phyloP scores from a whole-genome alignment of 1,140 invertebrate species.

The Rhagoletis pomonella region DNA sequence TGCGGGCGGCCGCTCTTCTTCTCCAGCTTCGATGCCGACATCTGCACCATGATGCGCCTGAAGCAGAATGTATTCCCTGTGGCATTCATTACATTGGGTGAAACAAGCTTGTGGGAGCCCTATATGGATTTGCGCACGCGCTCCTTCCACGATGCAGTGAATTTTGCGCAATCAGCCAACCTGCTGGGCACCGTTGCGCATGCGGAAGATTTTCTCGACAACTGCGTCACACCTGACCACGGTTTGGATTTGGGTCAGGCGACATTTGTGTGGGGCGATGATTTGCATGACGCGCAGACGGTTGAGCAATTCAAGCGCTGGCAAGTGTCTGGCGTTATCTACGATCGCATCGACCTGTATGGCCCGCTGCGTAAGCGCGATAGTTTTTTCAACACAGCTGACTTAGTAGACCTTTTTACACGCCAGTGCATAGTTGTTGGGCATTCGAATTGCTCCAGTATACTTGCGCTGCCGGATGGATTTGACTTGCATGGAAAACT shows the following conservation, averaged over 20 bases:
- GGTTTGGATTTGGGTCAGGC: constrained; percentile 85
- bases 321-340: constrained; percentile 92
- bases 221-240: constrained; percentile 83
- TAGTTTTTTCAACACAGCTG: constrained; percentile 63
- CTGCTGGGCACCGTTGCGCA: constrained; percentile 92
- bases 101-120: constrained; percentile 85
- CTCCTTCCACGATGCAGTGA: constrained; percentile 84
- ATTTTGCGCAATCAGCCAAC: constrained; percentile 85
- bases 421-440: constrained; percentile 67
- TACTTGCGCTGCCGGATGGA: constrained; percentile 9
- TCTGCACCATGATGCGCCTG: constrained; percentile 90
- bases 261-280: constrained; percentile 96
- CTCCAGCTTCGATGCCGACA: constrained; percentile 95
- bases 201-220: constrained; percentile 86
- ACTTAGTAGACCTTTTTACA: constrained; percentile 65
- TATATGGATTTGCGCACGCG: constrained; percentile 90
- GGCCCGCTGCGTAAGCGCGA: constrained; percentile 65
- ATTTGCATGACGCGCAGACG: constrained; percentile 89
- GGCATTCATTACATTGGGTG: constrained; percentile 91
- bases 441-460: constrained; percentile 60
- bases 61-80: constrained; percentile 97
- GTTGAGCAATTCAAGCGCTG: constrained; percentile 88
- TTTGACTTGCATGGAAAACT: constrained; percentile 33
- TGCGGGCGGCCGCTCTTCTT: constrained; percentile 89
- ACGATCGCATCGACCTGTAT: constrained; percentile 86